Conservation (phyloP, 2,797 vertebrate species). For the Paguma larvata region DNA sequence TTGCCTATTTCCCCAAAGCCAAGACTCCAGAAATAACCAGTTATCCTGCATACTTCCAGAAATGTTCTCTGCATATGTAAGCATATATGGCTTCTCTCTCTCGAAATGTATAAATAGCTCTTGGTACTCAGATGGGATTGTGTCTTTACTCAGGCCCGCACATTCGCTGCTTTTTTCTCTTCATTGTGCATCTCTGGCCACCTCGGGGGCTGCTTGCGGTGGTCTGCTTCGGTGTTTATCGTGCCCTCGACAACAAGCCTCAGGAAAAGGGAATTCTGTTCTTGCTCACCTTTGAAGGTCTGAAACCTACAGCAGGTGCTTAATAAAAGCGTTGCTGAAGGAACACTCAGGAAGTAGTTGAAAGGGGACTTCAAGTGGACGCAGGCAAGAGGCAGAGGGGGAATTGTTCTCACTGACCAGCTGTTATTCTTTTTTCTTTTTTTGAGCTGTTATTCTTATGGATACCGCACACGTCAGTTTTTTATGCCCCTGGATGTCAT, state of each 20-base stretch:
- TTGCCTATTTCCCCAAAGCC: slow-evolving; percentile 27
- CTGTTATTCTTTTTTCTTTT: background rate
- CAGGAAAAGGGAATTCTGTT: background rate
- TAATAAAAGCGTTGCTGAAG: background rate
- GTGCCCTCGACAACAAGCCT: background rate
- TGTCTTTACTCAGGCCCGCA: background rate
- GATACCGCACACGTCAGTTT: background rate
- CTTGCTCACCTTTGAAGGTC: background rate
- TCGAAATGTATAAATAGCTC: background rate
- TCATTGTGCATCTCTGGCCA: background rate
- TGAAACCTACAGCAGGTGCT: background rate
- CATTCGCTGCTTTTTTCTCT: background rate
- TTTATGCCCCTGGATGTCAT: background rate
- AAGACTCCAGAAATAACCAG: slow-evolving; percentile 28
- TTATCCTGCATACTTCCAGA: background rate
- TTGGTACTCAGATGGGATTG: background rate
- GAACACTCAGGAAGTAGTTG: background rate
- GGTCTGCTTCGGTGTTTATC: background rate
- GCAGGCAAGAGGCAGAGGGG: background rate
- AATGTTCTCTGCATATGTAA: background rate
- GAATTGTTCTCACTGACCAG: slow-evolving; percentile 2
- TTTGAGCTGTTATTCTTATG: background rate
- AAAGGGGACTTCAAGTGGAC: background rate
- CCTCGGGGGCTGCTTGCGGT: background rate
- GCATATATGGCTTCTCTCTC: background rate